Evolutionary conservation across 2,888 invertebrate genomes (phyloP), one percentile per base, ranked within the genome.

Genomic region (Thymelicus acteon): DNA sequence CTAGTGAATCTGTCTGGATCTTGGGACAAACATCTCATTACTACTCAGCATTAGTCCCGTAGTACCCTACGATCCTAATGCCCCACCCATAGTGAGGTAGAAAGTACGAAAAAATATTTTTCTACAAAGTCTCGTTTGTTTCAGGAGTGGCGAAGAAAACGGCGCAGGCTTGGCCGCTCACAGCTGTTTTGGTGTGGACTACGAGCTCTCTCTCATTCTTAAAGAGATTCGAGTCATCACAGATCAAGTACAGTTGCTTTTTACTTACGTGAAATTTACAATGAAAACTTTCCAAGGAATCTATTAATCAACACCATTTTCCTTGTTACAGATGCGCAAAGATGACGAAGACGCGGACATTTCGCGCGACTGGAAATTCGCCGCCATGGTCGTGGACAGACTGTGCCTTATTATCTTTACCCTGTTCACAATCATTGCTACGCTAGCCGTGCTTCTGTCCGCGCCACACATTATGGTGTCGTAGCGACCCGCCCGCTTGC

Each of bases 371-470:
- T 99, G 99, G 99, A 98, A 98, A 95, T 99, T 99, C 95, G 99
- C 99, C 94, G 99, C 99, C 94, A 98, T 99, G 98, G 99, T 99
- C 95, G 98, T 99, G 95, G 99, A 99, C 96, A 97, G 99, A 96
- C 96, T 99, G 96, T 99, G 99, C 97, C 97, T 99, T 96, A 98
- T 98, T 96, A 97, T 98, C 95, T 99, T 99, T 97, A 98, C 98
- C 95, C 96, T 98, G 95, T 98, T 98, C 96, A 98, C 98, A 95
- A 97, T 98, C 96, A 96, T 98, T 95, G 98, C 98, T 94, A 98
- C 98, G 94, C 97, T 98, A 95, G 98, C 98, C 95, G 98, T 98
- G 95, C 96, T 98, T 93, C 96, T 98, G 95, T 97, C 98, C 94
- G 98, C 98, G 94, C 98, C 98, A 87, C 98, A 98, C 96, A 97